Evolutionary conservation across 1,140 invertebrate species (phyloP).

Genomic region (Eufriesea mexicana): DNA sequence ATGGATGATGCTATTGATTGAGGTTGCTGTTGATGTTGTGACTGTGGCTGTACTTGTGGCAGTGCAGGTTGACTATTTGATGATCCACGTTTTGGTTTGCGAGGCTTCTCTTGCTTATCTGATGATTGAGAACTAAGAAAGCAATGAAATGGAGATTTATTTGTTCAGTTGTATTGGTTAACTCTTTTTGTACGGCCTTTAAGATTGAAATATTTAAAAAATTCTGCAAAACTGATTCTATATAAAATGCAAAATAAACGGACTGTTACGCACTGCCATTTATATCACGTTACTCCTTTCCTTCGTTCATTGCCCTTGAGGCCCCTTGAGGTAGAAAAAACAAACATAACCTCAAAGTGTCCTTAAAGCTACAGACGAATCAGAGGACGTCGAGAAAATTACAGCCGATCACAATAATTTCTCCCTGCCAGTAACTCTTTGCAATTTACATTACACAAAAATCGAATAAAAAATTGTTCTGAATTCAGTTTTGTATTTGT

Average conservation of each 20-base stretch:
- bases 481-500: slow-evolving; percentile 54
- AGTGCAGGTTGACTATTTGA: slow-evolving; percentile 70
- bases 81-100: slow-evolving; percentile 78
- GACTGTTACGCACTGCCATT: slow-evolving; percentile 31
- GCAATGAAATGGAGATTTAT: not conserved
- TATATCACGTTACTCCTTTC: slow-evolving; percentile 61
- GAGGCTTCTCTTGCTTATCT: slow-evolving; percentile 79
- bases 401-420: not conserved
- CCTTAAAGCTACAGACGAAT: slow-evolving; percentile 11
- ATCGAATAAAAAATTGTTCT: not conserved
- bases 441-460: not conserved
- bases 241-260: slow-evolving; percentile 31
- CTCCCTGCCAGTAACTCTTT: no score
- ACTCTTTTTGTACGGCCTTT: not conserved
- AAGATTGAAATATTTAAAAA: not conserved
- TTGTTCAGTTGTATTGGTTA: not conserved
- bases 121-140: slow-evolving; percentile 79
- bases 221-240: not conserved
- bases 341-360: slow-evolving; percentile 72
- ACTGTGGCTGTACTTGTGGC: slow-evolving; percentile 54
- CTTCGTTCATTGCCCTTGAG: slow-evolving; percentile 62
- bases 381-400: not conserved
- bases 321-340: slow-evolving; percentile 59
- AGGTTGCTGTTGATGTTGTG: slow-evolving; percentile 45
- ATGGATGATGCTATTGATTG: slow-evolving; percentile 55